Percentiles rank a stretch among this genome's conserved stretches.
Evolutionary conservation across 2,113 vertebrate genomes (phyloP).

Genomic region (Drymodes brunneopygia): DNA sequence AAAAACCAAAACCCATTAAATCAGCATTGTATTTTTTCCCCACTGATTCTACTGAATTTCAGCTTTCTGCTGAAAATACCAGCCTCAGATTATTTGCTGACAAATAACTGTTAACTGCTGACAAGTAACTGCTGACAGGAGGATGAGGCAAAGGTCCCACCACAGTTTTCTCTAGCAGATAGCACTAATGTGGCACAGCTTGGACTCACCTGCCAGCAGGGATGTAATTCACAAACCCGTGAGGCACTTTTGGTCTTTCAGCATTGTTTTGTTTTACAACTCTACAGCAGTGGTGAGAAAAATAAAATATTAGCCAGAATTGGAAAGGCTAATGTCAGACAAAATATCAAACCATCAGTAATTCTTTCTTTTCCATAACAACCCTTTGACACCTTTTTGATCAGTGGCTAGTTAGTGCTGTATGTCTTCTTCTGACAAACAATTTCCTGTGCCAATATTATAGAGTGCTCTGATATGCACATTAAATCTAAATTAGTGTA

Average conservation of each 20-base stretch:
- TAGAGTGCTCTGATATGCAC: background rate
- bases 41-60: background rate
- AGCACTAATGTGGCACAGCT: background rate
- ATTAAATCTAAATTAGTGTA: conserved; percentile 38
- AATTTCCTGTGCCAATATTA: background rate
- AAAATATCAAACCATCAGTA: background rate
- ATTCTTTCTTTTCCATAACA: background rate
- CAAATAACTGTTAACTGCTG: background rate
- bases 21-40: background rate
- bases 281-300: background rate
- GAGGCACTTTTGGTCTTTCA: background rate
- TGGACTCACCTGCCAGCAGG: background rate
- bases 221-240: background rate
- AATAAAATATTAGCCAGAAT: background rate
- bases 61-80: background rate
- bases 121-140: background rate
- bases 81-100: background rate
- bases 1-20: background rate
- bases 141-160: background rate
- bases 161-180: background rate
- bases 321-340: background rate
- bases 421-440: background rate
- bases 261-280: background rate
- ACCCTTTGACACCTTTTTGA: background rate
- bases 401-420: background rate